Evolutionary conservation across 2,888 invertebrate genomes (phyloP), one percentile per base, ranked within the genome.

Genomic region (Argynnis bischoffii): DNA sequence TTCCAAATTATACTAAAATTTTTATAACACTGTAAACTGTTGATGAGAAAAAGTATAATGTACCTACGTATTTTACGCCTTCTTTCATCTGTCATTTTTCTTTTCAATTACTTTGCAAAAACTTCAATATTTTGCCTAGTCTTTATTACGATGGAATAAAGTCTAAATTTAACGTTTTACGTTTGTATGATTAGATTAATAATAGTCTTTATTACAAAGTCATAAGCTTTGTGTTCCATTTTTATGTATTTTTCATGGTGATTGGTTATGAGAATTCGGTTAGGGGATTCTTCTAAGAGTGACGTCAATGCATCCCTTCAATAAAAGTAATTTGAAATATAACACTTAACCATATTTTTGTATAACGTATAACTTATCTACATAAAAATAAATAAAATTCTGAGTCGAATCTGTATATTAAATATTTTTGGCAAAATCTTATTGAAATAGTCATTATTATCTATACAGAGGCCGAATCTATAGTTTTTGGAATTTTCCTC

Each of bases 61-160:
- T 63, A n/a, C n/a, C n/a, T n/a, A 71, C 57, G 53, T 50, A 51
- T 63, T 67, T 67, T 63, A 60, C 70, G 50, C 55, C 55, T 67
- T 63, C 56, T 59, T 71, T 64, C 50, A 66, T 72, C 59, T 66
- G 67, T 69, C 65, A 66, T 63, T 57, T 63, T 72, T 70, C 55
- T 63, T 64, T 67, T 46, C 60, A 67, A 66, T 67, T 65, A 65
- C 55, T 46, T 50, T 0, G 4, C 5, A 16, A 6, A 6, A 26
- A 21, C 15, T 6, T 35, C 6, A 35, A 35, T 8, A 21, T n/a
- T 8, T 4, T 26, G 5, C 26, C 6, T 57, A 26, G 26, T 5
- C 13, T n/a, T 26, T 57, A 47, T 13, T 47, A 15, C 1, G 2
- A 57, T 1, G 11, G 0, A 11, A 5, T 57, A 57, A 13, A n/a